These are phyloP conservation scores for Hyaena hyaena DNA, from an alignment of 2,113 vertebrate species.

Conservation along the genomic window DNA sequence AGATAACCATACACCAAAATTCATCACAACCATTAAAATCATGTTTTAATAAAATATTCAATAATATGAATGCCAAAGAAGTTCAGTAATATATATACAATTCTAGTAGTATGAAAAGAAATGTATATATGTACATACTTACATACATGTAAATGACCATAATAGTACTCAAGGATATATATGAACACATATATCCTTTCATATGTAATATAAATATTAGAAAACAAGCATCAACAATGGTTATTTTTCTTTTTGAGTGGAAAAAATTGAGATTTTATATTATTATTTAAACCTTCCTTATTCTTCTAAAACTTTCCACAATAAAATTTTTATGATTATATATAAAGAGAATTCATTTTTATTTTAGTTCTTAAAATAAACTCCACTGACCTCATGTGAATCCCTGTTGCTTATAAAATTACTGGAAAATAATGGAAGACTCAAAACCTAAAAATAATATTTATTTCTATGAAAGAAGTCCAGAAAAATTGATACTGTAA, in stretches of 20 bases:
- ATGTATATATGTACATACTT: not conserved
- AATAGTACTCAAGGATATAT: not conserved
- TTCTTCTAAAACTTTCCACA: slow-evolving; percentile 1
- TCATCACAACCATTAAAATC: not conserved
- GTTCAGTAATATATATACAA: not conserved
- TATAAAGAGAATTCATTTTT: not conserved
- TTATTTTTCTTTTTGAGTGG: not conserved
- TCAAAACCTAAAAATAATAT: not conserved
- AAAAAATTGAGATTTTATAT: not conserved
- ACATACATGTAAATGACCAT: not conserved
- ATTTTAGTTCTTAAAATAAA: not conserved
- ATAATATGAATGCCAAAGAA: not conserved
- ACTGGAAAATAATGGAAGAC: not conserved
- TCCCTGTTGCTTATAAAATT: not conserved
- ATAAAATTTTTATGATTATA: not conserved
- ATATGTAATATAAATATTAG: not conserved
- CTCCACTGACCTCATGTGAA: not conserved
- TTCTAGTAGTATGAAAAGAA: not conserved
- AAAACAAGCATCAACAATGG: not conserved
- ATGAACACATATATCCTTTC: not conserved
- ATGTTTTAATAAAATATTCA: slow-evolving; percentile 25
- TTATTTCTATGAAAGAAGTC: not conserved
- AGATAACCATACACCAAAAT: not conserved
- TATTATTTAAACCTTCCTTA: not conserved
- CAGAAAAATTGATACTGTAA: not conserved